These are phyloP conservation scores for Sycophila sp. DNA, from an alignment of 1,140 invertebrate species.

Conservation along the genomic window DNA sequence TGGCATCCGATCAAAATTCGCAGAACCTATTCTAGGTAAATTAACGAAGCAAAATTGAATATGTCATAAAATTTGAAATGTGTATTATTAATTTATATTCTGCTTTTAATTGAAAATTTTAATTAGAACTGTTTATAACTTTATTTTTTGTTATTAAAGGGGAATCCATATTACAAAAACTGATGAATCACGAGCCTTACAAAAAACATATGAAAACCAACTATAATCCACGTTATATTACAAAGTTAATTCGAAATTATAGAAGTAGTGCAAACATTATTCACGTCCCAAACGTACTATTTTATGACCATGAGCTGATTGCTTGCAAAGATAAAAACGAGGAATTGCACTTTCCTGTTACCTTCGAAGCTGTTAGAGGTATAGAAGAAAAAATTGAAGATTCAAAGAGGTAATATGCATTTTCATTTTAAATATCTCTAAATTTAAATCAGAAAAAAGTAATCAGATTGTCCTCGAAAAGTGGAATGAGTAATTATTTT, in stretches of 20 bases:
- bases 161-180: conserved; percentile 70
- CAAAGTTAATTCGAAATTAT: conserved; percentile 74
- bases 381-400: no score
- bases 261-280: conserved; percentile 72
- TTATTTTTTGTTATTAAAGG: conserved; percentile 36
- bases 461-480: no score
- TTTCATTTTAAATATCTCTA: no score
- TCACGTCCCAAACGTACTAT: conserved; percentile 70
- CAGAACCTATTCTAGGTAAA: conserved; percentile 54
- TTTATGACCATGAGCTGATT: conserved; percentile 71
- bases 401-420: no score
- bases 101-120: background rate
- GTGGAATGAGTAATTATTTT: no score
- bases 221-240: conserved; percentile 71
- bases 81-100: background rate
- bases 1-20: conserved; percentile 70
- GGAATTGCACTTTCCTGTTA: no score
- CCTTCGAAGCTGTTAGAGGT: no score
- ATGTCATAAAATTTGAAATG: no score
- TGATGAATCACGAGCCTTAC: conserved; percentile 66
- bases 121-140: background rate
- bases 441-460: no score
- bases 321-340: conserved; percentile 36
- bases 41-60: no score
- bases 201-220: conserved; percentile 58